Conservation (phyloP, 2,797 vertebrate genomes). For the Propithecus deckenii region DNA sequence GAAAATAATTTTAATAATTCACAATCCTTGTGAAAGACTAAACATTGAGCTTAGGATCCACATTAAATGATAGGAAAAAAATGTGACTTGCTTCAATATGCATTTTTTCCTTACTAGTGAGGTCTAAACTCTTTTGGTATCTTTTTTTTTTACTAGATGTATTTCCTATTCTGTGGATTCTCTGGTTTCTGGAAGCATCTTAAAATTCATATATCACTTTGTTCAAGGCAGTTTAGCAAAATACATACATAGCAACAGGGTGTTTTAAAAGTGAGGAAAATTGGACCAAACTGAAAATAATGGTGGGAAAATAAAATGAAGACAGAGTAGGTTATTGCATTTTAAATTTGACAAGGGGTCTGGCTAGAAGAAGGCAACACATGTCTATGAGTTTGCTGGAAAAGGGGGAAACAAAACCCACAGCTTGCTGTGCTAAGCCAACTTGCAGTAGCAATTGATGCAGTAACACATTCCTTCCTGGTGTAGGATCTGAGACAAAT, state of each 20-base stretch:
- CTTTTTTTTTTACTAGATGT: background rate
- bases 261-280: slow-evolving; percentile 23
- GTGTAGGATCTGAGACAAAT: background rate
- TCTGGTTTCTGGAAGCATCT: background rate
- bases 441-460: background rate
- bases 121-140: background rate
- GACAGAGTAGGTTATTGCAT: background rate
- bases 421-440: background rate
- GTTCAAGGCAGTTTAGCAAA: background rate
- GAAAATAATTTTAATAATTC: background rate
- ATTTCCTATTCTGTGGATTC: background rate
- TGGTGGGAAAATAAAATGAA: background rate
- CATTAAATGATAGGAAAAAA: background rate
- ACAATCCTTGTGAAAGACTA: background rate
- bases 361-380: background rate
- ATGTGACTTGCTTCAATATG: background rate
- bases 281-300: background rate
- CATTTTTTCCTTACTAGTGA: background rate
- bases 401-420: background rate
- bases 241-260: background rate
- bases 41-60: background rate
- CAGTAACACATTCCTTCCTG: background rate
- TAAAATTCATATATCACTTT: slow-evolving; percentile 28
- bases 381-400: background rate
- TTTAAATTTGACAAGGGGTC: background rate